phyloP scores from a whole-genome alignment of 1,140 invertebrate genomes.

The Nomia melanderi region DNA sequence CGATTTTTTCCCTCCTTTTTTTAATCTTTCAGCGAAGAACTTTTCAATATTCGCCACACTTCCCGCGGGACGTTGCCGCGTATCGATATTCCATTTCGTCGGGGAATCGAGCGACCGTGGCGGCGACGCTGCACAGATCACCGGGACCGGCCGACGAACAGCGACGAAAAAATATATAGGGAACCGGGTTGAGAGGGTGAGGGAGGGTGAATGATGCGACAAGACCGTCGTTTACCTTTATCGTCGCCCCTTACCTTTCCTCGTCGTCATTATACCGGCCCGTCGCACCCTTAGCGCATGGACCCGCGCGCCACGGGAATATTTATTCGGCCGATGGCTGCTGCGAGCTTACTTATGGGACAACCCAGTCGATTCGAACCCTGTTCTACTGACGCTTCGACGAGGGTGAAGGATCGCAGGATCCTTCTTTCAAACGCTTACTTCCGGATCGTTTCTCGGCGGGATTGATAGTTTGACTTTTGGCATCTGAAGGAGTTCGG shows the following conservation, averaged over 20 bases:
- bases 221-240: constrained; percentile 62
- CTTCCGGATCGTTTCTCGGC: not conserved
- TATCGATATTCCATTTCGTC: constrained; percentile 66
- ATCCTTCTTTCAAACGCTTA: not conserved
- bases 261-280: constrained; percentile 56
- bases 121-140: constrained; percentile 56
- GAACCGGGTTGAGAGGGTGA: not conserved
- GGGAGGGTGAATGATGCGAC: constrained; percentile 59
- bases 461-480: too few relatives aligned
- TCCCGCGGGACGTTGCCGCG: constrained; percentile 57
- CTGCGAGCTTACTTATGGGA: constrained; percentile 11
- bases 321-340: constrained; percentile 24
- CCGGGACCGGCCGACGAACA: constrained; percentile 2
- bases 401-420: not conserved
- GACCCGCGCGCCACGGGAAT: not conserved
- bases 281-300: constrained; percentile 4
- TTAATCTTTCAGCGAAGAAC: constrained; percentile 60
- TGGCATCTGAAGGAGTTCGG: too few relatives aligned
- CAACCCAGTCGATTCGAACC: constrained; percentile 15
- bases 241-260: constrained; percentile 46
- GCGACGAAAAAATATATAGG: not conserved
- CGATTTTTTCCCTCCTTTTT: constrained; percentile 8
- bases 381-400: not conserved
- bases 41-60: constrained; percentile 66
- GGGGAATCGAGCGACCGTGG: constrained; percentile 59